phyloP scores from a whole-genome alignment of 2,888 invertebrate genomes.

The Macaria liturata region DNA sequence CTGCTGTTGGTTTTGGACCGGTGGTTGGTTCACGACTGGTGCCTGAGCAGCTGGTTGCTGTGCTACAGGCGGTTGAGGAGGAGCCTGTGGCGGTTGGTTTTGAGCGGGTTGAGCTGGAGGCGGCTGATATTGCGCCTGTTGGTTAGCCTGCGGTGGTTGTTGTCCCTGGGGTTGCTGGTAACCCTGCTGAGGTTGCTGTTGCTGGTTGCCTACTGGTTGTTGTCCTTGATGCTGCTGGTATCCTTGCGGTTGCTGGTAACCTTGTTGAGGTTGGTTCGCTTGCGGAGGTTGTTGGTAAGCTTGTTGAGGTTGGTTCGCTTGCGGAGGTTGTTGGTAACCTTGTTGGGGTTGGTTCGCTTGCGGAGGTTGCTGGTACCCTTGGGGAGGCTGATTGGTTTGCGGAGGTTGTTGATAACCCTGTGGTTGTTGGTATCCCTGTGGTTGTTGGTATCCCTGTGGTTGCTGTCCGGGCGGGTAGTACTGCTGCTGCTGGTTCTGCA shows the following conservation, averaged over 20 bases:
- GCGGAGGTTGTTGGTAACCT: slow-evolving; percentile 35
- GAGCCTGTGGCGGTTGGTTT: background rate
- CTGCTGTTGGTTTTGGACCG: background rate
- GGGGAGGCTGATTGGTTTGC: slow-evolving; percentile 39
- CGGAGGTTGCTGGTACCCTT: slow-evolving; percentile 36
- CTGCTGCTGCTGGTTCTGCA: slow-evolving; percentile 35
- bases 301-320: slow-evolving; percentile 35
- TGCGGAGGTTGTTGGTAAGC: slow-evolving; percentile 34
- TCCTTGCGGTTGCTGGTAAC: slow-evolving; percentile 18
- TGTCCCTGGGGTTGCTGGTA: slow-evolving; percentile 3
- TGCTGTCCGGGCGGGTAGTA: slow-evolving; percentile 39
- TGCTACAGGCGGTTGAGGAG: background rate
- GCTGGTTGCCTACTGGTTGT: slow-evolving; percentile 24
- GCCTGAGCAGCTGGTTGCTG: background rate
- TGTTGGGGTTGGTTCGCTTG: slow-evolving; percentile 36
- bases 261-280: slow-evolving; percentile 36
- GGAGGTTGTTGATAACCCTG: slow-evolving; percentile 32
- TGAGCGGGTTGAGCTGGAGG: slow-evolving; percentile 1
- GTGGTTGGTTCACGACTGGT: background rate
- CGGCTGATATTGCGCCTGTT: background rate
- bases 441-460: slow-evolving; percentile 33
- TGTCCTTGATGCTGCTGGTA: slow-evolving; percentile 23
- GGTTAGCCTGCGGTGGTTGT: background rate
- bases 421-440: slow-evolving; percentile 28
- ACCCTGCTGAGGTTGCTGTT: background rate